Evolutionary conservation across 2,888 invertebrate genomes (phyloP).

Genomic region (Ctenicera cuprea): DNA sequence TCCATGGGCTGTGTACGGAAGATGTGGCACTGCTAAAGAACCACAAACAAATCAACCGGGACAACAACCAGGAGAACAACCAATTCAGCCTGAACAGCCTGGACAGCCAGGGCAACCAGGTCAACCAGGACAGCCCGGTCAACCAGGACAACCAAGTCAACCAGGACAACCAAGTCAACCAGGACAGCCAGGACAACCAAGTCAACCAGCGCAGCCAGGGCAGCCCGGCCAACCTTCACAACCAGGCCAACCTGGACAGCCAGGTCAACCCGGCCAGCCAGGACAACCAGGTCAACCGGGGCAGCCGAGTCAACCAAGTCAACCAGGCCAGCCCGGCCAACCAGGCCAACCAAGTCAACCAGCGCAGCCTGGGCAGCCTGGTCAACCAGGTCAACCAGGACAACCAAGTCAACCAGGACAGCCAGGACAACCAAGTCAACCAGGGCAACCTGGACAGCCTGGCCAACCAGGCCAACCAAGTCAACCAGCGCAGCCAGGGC

Average conservation of each 20-base stretch:
- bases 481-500: slow-evolving; percentile 56
- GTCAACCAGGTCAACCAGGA: slow-evolving; percentile 50
- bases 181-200: slow-evolving; percentile 8
- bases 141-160: background rate
- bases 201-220: slow-evolving; percentile 4
- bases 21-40: slow-evolving; percentile 46
- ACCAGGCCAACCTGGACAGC: background rate
- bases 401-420: slow-evolving; percentile 50
- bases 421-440: slow-evolving; percentile 1
- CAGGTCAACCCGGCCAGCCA: slow-evolving; percentile 16
- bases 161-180: slow-evolving; percentile 23
- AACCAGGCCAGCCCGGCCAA: slow-evolving; percentile 32
- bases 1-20: slow-evolving; percentile 39
- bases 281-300: slow-evolving; percentile 28
- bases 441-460: slow-evolving; percentile 57
- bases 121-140: slow-evolving; percentile 4
- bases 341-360: slow-evolving; percentile 38
- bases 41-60: slow-evolving; percentile 49
- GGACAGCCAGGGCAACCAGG: slow-evolving; percentile 59
- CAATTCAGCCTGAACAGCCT: slow-evolving; percentile 6
- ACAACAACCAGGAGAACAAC: background rate
- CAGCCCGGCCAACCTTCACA: slow-evolving; percentile 23
- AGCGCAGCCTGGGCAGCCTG: slow-evolving; percentile 38
- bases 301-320: slow-evolving; percentile 42
- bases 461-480: slow-evolving; percentile 56